phyloP scores from a whole-genome alignment of 2,888 invertebrate genomes.

The Cartodere bifasciata region DNA sequence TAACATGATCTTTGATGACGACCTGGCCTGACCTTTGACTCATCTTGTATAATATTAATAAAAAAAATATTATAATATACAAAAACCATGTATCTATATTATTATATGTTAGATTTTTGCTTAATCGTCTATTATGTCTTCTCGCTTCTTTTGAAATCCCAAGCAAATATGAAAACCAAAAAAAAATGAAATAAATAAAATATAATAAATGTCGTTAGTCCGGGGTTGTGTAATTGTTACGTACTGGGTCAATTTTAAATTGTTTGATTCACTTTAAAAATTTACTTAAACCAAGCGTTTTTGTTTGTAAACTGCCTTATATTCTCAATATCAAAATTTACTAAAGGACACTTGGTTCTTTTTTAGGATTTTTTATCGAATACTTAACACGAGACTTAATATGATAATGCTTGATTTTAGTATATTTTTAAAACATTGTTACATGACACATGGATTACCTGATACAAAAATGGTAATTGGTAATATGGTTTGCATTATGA shows the following conservation, averaged over 20 bases:
- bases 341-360: constrained; percentile 1
- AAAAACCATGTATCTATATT: constrained; percentile 34
- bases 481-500: constrained; percentile 21
- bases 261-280: constrained; percentile 2
- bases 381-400: constrained; percentile 30
- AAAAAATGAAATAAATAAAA: constrained; percentile 26
- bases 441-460: too few species aligned
- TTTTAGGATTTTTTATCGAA: constrained; percentile 10
- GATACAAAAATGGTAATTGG: constrained; percentile 21
- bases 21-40: constrained; percentile 36
- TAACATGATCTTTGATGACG: constrained; percentile 35
- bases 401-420: constrained; percentile 27
- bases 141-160: constrained; percentile 29
- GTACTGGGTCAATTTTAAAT: constrained; percentile 24
- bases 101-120: constrained; percentile 32
- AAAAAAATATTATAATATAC: constrained; percentile 23
- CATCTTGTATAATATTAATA: constrained; percentile 28
- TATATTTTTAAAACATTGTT: too few species aligned
- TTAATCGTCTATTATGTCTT: constrained; percentile 33
- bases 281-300: constrained; percentile 8
- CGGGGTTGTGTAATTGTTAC: constrained; percentile 32
- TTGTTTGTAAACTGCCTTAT: too few species aligned
- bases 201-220: constrained; percentile 32
- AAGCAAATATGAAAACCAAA: constrained; percentile 30
- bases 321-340: constrained; percentile 5